Conservation (phyloP, 1,140 invertebrate species). For the Ditylenchus dipsaci region DNA sequence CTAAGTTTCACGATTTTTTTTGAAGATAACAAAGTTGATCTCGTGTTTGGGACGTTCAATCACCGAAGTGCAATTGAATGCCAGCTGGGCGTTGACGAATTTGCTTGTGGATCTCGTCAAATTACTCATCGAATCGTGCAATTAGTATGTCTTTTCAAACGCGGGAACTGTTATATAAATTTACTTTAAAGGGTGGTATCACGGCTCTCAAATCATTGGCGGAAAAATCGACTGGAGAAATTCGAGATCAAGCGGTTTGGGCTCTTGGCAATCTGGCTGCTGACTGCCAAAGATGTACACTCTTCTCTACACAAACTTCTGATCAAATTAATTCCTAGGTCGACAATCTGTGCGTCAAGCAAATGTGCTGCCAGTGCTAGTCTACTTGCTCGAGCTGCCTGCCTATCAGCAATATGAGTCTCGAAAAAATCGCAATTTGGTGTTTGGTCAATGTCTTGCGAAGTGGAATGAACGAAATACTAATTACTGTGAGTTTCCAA, state of each 20-base stretch:
- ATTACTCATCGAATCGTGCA: slow-evolving; percentile 26
- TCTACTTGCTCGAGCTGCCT: slow-evolving; percentile 14
- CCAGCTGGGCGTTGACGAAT: slow-evolving; percentile 28
- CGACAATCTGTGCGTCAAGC: slow-evolving; percentile 19
- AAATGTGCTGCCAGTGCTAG: slow-evolving; percentile 11
- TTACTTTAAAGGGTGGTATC: slow-evolving; percentile 11
- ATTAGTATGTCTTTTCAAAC: neutral
- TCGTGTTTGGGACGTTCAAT: slow-evolving; percentile 16
- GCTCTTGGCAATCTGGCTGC: slow-evolving; percentile 26
- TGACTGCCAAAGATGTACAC: slow-evolving; percentile 9
- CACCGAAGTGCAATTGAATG: slow-evolving; percentile 24
- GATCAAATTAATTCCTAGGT: slow-evolving; percentile 6
- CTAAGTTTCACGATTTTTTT: too few relatives aligned
- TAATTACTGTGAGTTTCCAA: neutral
- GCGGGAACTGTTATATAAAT: neutral
- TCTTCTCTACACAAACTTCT: neutral
- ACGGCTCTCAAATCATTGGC: slow-evolving; percentile 14
- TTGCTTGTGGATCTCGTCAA: slow-evolving; percentile 27
- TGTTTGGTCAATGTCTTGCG: slow-evolving; percentile 13
- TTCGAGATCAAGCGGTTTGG: slow-evolving; percentile 27
- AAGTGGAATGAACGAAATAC: neutral
- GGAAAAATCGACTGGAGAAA: slow-evolving; percentile 7
- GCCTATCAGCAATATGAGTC: slow-evolving; percentile 21
- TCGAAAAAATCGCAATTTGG: slow-evolving; percentile 27
- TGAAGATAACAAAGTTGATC: slow-evolving; percentile 23